Percentiles rank a stretch among this genome's conserved stretches.
These are phyloP conservation scores for Channallabes apus DNA, from an alignment of 2,797 vertebrate genomes.

Conservation along the genomic window DNA sequence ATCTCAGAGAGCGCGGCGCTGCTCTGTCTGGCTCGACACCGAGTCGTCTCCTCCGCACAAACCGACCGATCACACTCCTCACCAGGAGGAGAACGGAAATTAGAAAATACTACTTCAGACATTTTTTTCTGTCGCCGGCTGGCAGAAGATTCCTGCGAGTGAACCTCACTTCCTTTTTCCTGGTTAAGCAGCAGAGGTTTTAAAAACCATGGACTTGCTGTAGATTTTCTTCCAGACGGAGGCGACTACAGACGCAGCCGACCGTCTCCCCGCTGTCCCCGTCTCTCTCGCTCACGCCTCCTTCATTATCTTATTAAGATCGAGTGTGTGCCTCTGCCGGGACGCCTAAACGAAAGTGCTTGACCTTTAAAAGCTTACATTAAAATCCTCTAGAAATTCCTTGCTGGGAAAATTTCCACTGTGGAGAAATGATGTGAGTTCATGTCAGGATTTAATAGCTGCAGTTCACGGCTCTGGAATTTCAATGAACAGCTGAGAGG, in stretches of 20 bases:
- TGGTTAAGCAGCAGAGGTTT: conserved; percentile 30
- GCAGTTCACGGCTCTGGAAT: not conserved
- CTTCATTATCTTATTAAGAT: not conserved
- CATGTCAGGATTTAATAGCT: not conserved
- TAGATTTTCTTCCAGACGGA: conserved; percentile 28
- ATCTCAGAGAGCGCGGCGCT: not conserved
- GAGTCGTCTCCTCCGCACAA: not conserved
- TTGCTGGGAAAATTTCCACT: not conserved
- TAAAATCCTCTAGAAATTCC: not conserved
- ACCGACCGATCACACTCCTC: not conserved
- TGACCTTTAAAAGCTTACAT: not conserved
- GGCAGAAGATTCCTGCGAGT: conserved; percentile 6
- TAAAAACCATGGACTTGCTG: conserved; percentile 19
- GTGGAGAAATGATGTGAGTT: not conserved
- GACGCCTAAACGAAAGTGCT: no score
- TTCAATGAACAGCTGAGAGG: not conserved
- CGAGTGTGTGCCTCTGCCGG: not conserved
- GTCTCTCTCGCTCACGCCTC: not conserved
- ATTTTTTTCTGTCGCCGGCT: not conserved
- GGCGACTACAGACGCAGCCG: not conserved
- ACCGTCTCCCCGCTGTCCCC: no score
- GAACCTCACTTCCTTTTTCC: conserved; percentile 34
- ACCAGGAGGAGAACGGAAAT: not conserved
- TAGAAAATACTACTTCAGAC: not conserved
- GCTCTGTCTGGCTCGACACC: not conserved